These are phyloP conservation scores for Melanotaenia trifasciata DNA, from an alignment of 2,797 vertebrate genomes.

Conservation along the genomic window DNA sequence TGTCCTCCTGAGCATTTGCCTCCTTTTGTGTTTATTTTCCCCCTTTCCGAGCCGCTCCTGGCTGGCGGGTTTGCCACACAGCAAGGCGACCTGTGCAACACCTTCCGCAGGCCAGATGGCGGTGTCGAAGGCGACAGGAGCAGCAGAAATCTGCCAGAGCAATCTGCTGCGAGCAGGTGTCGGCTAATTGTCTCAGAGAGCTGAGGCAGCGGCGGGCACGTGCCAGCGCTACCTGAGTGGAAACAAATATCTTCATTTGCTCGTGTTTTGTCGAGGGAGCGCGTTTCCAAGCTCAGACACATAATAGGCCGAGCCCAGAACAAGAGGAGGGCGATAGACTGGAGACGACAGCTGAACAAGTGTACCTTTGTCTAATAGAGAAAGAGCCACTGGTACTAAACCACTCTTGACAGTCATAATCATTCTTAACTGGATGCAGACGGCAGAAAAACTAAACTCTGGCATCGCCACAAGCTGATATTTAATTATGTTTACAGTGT, in stretches of 20 bases:
- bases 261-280: constrained; percentile 71
- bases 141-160: constrained; percentile 90
- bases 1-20: constrained; percentile 17
- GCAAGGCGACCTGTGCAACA: constrained; percentile 89
- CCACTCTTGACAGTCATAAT: constrained; percentile 43
- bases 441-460: constrained; percentile 7
- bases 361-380: constrained; percentile 69
- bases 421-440: constrained; percentile 30
- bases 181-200: constrained; percentile 93
- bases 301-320: constrained; percentile 55
- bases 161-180: constrained; percentile 95
- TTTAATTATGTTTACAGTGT: constrained; percentile 22
- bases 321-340: constrained; percentile 40
- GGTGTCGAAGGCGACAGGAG: constrained; percentile 86
- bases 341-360: constrained; percentile 61
- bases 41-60: constrained; percentile 62
- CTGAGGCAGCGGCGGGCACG: constrained; percentile 80
- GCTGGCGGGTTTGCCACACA: constrained; percentile 66
- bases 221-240: constrained; percentile 86
- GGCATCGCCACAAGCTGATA: constrained; percentile 4
- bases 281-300: constrained; percentile 49
- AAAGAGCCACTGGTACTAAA: constrained; percentile 54
- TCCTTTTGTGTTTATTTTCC: constrained; percentile 48
- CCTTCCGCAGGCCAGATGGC: constrained; percentile 94
- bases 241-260: constrained; percentile 88